A percentile compares a stretch with the other conserved stretches of the same genome.
Evolutionary conservation across 2,888 invertebrate genomes (phyloP).

Genomic region (Drosophila algonquin): DNA sequence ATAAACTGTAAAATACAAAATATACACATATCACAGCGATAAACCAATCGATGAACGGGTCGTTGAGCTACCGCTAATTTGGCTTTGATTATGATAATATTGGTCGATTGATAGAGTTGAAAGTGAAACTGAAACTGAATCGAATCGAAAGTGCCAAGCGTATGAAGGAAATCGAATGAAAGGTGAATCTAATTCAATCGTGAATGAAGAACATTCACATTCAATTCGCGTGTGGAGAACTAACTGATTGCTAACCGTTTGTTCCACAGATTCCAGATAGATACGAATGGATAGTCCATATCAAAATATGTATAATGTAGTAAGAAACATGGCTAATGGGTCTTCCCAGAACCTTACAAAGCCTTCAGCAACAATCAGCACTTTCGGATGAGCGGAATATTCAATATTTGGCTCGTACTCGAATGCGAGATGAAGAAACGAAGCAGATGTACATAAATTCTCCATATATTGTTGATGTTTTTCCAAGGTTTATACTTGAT

Average conservation of each 20-base stretch:
- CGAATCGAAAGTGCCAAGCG: slow-evolving; percentile 25
- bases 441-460: too few relatives aligned
- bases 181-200: slow-evolving; percentile 4
- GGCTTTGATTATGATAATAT: slow-evolving; percentile 39
- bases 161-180: slow-evolving; percentile 4
- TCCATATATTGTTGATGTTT: too few relatives aligned
- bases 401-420: too few relatives aligned
- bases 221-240: neutral
- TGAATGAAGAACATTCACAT: slow-evolving; percentile 1
- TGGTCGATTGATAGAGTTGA: slow-evolving; percentile 16
- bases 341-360: too few relatives aligned
- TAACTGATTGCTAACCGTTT: neutral
- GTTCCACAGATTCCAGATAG: neutral
- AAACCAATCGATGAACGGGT: slow-evolving; percentile 17
- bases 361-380: too few relatives aligned
- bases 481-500: too few relatives aligned
- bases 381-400: too few relatives aligned
- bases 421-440: too few relatives aligned
- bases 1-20: slow-evolving; percentile 17
- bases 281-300: neutral
- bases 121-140: slow-evolving; percentile 37
- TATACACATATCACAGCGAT: neutral
- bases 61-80: slow-evolving; percentile 46
- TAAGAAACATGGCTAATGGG: too few relatives aligned
- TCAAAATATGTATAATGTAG: too few relatives aligned